phyloP scores from a whole-genome alignment of 37 sponge, comb jelly and placozoan genomes.

The Tethya wilhelma region DNA sequence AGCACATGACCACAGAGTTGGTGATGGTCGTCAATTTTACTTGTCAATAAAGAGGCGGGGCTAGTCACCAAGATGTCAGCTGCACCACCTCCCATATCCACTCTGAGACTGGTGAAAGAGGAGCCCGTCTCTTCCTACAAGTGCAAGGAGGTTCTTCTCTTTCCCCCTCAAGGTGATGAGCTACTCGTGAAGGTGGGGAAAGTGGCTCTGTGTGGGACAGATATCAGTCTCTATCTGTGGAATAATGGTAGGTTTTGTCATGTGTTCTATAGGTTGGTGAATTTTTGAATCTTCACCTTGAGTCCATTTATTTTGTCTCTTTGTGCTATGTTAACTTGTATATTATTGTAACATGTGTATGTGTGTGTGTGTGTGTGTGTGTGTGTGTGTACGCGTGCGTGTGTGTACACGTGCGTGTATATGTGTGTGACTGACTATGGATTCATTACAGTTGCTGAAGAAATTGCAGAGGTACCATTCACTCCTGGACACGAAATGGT shows the following conservation, averaged over 20 bases:
- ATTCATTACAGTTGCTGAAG: slow-evolving; percentile 67
- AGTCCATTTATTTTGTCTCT: not conserved
- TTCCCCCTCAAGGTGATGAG: slow-evolving; percentile 62
- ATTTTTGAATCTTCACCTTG: not conserved
- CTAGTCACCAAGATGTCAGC: no score
- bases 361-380: not conserved
- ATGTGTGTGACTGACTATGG: not conserved
- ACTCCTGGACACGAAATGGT: slow-evolving; percentile 94
- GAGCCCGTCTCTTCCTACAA: slow-evolving; percentile 51
- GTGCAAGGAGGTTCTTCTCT: slow-evolving; percentile 69
- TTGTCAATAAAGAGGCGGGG: no score
- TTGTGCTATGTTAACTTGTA: not conserved
- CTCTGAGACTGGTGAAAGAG: slow-evolving; percentile 83
- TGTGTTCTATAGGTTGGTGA: not conserved
- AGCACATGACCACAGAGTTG: no score
- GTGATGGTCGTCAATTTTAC: no score
- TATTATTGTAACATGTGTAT: not conserved
- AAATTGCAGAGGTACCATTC: slow-evolving; percentile 83
- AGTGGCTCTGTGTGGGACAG: slow-evolving; percentile 87
- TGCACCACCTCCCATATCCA: slow-evolving; percentile 40
- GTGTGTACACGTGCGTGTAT: not conserved
- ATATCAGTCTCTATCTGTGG: slow-evolving; percentile 88
- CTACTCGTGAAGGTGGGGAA: slow-evolving; percentile 75
- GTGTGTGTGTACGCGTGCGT: not conserved
- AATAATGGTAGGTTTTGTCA: slow-evolving; percentile 42